A percentile compares a stretch with the other conserved stretches of the same genome.
These are phyloP conservation scores for Varanus komodoensis DNA, from an alignment of 2,113 vertebrate species.

Conservation along the genomic window DNA sequence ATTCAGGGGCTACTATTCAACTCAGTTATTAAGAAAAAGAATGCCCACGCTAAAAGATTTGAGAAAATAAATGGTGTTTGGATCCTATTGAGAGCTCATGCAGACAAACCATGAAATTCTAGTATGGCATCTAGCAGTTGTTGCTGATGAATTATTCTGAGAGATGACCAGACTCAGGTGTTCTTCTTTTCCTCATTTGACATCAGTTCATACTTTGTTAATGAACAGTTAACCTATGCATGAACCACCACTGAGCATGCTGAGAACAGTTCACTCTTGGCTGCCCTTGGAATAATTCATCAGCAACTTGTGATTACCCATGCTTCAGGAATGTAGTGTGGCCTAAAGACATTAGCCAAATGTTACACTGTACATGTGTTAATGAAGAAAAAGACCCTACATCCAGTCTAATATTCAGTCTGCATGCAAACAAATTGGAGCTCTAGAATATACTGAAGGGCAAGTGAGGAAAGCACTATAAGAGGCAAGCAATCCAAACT, in stretches of 20 bases:
- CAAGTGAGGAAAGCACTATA: too few relatives aligned
- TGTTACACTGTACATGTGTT: background rate
- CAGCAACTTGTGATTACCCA: constrained; percentile 1
- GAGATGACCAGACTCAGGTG: constrained; percentile 13
- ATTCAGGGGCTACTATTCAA: constrained; percentile 17
- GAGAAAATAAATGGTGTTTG: constrained; percentile 15
- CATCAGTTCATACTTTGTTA: constrained; percentile 31
- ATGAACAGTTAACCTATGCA: constrained; percentile 11
- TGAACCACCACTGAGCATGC: background rate
- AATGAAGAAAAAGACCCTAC: background rate
- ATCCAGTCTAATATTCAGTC: background rate
- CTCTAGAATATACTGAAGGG: background rate
- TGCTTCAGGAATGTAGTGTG: background rate
- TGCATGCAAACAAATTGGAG: background rate
- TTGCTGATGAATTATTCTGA: constrained; percentile 46
- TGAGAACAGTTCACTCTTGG: constrained; percentile 2
- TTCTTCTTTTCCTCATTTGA: constrained; percentile 39
- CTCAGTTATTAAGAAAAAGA: background rate
- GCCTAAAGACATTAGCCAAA: constrained; percentile 18
- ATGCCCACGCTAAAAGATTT: constrained; percentile 8
- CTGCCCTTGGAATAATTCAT: constrained; percentile 24
- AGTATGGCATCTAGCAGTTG: constrained; percentile 2
- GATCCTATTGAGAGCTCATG: background rate
- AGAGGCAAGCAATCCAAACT: background rate
- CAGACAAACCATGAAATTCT: constrained; percentile 13